Evolutionary conservation across 2,888 invertebrate species (phyloP).

Genomic region (Calephelis perditalis): DNA sequence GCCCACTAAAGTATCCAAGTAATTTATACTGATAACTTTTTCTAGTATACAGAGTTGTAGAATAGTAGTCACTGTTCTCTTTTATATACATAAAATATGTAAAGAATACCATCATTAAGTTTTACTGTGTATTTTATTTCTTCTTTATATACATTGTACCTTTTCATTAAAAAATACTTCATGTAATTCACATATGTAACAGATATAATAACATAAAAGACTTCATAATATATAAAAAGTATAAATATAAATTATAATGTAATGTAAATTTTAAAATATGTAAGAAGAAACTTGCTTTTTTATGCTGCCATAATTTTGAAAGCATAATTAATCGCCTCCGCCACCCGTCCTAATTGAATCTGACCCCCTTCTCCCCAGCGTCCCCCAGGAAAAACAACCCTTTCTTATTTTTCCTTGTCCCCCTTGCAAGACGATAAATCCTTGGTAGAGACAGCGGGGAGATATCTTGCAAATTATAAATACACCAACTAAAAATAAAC

Average conservation of each 20-base stretch:
- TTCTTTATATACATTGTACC: no score
- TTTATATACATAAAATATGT: no score
- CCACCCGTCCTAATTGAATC: conserved; percentile 72
- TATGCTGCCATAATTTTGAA: conserved; percentile 41
- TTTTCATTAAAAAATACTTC: no score
- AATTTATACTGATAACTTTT: no score
- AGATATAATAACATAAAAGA: no score
- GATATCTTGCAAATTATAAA: conserved; percentile 53
- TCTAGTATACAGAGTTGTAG: no score
- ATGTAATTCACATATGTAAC: no score
- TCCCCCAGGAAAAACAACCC: conserved; percentile 74
- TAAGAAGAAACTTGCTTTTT: conserved; percentile 46
- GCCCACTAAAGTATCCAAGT: no score
- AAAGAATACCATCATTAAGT: no score
- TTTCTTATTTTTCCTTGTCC: conserved; percentile 74
- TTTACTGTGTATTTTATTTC: no score
- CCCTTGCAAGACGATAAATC: conserved; percentile 75
- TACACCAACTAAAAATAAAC: conserved; percentile 19
- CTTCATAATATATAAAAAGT: no score
- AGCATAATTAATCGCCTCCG: conserved; percentile 70
- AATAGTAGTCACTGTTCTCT: no score
- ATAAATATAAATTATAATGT: conserved; percentile 2
- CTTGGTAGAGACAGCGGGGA: conserved; percentile 72
- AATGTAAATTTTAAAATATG: conserved; percentile 11
- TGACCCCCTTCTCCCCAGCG: conserved; percentile 47